phyloP scores from a whole-genome alignment of 2,888 invertebrate genomes.

The Empis stercorea region DNA sequence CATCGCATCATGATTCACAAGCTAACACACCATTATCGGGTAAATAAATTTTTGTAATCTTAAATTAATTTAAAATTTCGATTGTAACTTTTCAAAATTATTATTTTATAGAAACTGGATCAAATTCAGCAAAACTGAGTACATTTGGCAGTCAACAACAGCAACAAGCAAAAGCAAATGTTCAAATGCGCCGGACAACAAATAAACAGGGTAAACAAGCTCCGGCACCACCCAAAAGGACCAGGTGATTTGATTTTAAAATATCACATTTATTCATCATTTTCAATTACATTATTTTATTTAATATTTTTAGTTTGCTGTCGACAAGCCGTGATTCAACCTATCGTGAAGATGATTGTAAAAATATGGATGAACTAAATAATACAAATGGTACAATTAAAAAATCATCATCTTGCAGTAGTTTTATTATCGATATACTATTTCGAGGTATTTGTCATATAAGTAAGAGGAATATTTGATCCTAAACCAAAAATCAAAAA shows the following conservation, averaged over 20 bases:
- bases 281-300: too few species aligned
- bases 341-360: constrained; percentile 35
- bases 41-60: constrained; percentile 14
- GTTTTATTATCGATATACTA: constrained; percentile 38
- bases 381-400: constrained; percentile 37
- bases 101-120: constrained; percentile 35
- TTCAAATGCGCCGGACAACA: constrained; percentile 75
- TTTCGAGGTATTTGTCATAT: constrained; percentile 39
- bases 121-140: constrained; percentile 44
- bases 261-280: too few species aligned
- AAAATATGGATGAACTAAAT: constrained; percentile 32
- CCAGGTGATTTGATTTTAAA: constrained; percentile 50
- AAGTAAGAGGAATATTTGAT: constrained; percentile 21
- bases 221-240: constrained; percentile 89
- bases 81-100: neutral
- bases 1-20: constrained; percentile 29
- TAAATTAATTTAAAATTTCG: neutral
- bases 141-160: constrained; percentile 45
- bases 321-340: constrained; percentile 37
- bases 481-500: too few species aligned
- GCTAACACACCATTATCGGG: constrained; percentile 35
- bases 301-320: constrained; percentile 24
- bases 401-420: constrained; percentile 39
- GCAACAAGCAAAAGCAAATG: constrained; percentile 46
- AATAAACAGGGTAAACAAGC: constrained; percentile 87